phyloP scores from a whole-genome alignment of 2,113 vertebrate genomes.

The Lepisosteus osseus region DNA sequence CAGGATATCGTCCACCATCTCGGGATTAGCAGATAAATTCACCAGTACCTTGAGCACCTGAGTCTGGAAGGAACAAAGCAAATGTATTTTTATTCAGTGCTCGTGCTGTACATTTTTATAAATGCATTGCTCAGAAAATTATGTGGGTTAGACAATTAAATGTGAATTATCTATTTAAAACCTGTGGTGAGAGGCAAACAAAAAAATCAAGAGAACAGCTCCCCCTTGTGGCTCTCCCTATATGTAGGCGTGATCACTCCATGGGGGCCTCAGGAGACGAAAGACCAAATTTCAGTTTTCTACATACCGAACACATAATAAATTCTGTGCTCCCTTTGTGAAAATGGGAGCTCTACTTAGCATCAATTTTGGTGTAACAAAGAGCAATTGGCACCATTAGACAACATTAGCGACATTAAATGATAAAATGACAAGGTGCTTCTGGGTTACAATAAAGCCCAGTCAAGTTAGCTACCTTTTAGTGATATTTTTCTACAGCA shows the following conservation, averaged over 20 bases:
- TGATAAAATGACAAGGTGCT: no score
- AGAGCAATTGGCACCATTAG: no score
- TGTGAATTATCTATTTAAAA: neutral
- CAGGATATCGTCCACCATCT: slow-evolving; percentile 78
- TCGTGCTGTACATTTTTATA: neutral
- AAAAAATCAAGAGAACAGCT: neutral
- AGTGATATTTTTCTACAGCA: no score
- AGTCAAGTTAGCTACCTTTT: no score
- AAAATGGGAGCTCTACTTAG: no score
- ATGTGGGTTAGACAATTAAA: neutral
- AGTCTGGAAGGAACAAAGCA: slow-evolving; percentile 66
- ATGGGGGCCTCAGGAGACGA: neutral
- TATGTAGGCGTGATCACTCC: neutral
- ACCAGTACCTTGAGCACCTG: slow-evolving; percentile 85
- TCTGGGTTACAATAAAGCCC: no score
- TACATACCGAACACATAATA: no score
- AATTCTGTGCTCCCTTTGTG: no score
- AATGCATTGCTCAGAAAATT: neutral
- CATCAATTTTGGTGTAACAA: no score
- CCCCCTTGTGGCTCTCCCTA: no score
- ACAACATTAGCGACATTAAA: no score
- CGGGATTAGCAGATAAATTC: slow-evolving; percentile 88
- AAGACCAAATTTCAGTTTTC: no score
- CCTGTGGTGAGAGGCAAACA: neutral
- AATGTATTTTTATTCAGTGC: neutral